Conservation (phyloP, 2,888 invertebrate species). For the Steinernema carpocapsae region DNA sequence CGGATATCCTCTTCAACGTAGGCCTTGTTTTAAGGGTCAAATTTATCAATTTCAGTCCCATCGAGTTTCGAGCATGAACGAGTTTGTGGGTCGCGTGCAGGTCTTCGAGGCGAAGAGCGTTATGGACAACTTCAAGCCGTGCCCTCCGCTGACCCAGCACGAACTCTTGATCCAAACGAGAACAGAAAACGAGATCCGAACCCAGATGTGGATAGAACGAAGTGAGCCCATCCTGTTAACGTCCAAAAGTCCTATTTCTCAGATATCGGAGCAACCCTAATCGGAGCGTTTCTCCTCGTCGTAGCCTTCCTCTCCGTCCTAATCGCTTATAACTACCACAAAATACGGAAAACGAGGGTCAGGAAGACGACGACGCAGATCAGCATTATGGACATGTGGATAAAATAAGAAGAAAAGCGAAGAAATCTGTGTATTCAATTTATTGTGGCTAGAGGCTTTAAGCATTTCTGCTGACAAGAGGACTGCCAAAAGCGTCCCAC, state of each 20-base stretch:
- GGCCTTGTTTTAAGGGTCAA: background rate
- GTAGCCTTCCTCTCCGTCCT: slow-evolving; percentile 26
- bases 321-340: slow-evolving; percentile 15
- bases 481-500: no score
- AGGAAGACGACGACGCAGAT: background rate
- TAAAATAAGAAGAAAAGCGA: slow-evolving; percentile 11
- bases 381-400: slow-evolving; percentile 25
- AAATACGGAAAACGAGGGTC: background rate
- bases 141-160: slow-evolving; percentile 20
- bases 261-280: slow-evolving; percentile 24
- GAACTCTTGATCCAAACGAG: slow-evolving; percentile 17
- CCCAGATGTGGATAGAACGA: slow-evolving; percentile 28
- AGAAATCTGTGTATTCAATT: background rate
- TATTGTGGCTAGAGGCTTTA: background rate
- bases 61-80: slow-evolving; percentile 10
- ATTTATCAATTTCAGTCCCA: slow-evolving; percentile 24
- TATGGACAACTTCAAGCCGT: slow-evolving; percentile 24
- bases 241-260: no score
- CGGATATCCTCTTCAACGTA: background rate
- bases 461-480: no score
- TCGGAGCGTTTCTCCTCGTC: slow-evolving; percentile 13
- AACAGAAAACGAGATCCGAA: slow-evolving; percentile 8
- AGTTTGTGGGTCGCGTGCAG: slow-evolving; percentile 6
- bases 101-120: slow-evolving; percentile 28
- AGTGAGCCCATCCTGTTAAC: no score